A percentile compares a stretch with the other conserved stretches of the same genome.
Conservation (phyloP, 2,888 invertebrate species). For the Adineta ricciae region DNA sequence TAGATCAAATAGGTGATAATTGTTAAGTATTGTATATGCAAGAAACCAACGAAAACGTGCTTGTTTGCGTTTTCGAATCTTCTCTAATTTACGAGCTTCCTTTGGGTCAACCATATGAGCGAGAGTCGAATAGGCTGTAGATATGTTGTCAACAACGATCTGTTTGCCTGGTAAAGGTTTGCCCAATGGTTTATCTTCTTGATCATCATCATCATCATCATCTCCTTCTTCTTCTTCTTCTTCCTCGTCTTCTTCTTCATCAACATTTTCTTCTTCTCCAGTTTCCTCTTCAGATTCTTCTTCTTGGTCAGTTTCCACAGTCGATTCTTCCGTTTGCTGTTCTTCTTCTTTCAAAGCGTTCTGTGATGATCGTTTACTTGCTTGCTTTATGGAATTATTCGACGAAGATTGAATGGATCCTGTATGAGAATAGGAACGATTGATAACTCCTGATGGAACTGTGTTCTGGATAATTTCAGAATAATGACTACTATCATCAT, state of each 20-base stretch:
- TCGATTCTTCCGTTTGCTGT: background rate
- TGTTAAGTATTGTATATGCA: slow-evolving; percentile 6
- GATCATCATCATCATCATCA: background rate
- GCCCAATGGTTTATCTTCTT: background rate
- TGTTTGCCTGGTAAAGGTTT: background rate
- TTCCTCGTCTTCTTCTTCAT: background rate
- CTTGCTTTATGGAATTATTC: background rate
- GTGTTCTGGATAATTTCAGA: background rate
- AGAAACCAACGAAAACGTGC: slow-evolving; percentile 19
- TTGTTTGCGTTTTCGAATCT: background rate
- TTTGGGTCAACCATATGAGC: background rate
- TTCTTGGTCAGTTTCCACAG: background rate
- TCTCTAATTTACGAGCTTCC: background rate
- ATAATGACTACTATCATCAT: background rate
- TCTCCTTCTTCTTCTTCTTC: background rate
- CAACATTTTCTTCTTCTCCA: background rate
- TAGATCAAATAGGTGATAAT: slow-evolving; percentile 6
- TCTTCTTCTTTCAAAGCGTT: background rate
- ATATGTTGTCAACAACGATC: background rate
- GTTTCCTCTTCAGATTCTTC: background rate
- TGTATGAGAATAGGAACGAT: background rate
- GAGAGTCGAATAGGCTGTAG: background rate
- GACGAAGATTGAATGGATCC: background rate
- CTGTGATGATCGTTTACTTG: background rate
- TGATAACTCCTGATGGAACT: background rate